Evolutionary conservation across 2,113 vertebrate species (phyloP), one percentile per base, ranked within the genome.

Genomic region (Girardinichthys multiradiatus): DNA sequence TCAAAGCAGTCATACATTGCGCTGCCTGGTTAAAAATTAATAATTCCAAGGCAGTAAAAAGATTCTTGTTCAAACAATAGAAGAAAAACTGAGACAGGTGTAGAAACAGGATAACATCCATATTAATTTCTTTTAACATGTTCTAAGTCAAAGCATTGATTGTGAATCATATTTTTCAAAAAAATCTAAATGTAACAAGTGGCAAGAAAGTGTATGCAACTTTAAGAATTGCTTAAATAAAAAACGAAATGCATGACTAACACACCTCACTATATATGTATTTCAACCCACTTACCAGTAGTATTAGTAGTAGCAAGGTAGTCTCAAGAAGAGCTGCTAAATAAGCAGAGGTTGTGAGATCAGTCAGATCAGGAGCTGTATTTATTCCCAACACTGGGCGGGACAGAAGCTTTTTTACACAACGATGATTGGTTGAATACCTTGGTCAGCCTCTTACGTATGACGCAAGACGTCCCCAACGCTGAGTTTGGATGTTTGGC

Each of bases 401-500:
- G 21, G 17, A 51, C 21, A 10, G 21, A 2, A 24, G 19, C 2
- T 10, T 24, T 4, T 11, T 5, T 28, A 30, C 45, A 3, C 21
- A 26, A 54, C 8, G 57, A 1, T 35, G 66, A 57, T 57, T 57
- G 66, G 66, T 57, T 57, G 14, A 26, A 57, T 7, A 13, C 1
- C 6, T 0, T 12, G 28, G 31, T 3, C 19, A 0, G 29, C 31
- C 13, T 19, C 31, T 4, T 2, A 37, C 61, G 39, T 66, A 0
- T 64, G 68, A 74, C 73, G 69, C 0, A 57, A 0, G 0, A 63
- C 58, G 64, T 73, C 0, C 45, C 42, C 54, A 27, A 15, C 0
- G 0, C 0, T 17, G 58, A 0, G 28, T 86, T 92, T 79, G 69
- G 69, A 74, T 59, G 29, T 33, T 74, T 76, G 78, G 87, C 89